phyloP scores from a whole-genome alignment of 2,797 vertebrate species.

The Ctenosaura bakeri region DNA sequence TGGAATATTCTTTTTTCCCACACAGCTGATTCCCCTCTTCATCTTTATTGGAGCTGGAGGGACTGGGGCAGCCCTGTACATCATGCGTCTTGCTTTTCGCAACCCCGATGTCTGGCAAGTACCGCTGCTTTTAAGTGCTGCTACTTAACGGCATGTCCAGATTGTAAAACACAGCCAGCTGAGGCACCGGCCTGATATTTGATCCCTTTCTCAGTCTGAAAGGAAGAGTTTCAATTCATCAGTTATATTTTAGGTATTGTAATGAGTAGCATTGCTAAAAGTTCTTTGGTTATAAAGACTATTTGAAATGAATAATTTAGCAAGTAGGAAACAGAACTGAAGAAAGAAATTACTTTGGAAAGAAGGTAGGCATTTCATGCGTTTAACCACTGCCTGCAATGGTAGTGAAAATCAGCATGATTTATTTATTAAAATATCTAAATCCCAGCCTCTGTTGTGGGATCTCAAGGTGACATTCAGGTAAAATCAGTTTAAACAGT shows the following conservation, averaged over 20 bases:
- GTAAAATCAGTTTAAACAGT: too few species aligned
- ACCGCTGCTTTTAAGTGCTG: neutral
- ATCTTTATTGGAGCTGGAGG: conserved; percentile 90
- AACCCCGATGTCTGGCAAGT: conserved; percentile 93
- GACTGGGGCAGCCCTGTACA: conserved; percentile 85
- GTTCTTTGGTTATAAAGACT: neutral
- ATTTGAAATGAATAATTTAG: neutral
- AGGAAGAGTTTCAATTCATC: neutral
- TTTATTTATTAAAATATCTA: too few species aligned
- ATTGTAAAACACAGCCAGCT: neutral
- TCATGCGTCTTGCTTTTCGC: conserved; percentile 86
- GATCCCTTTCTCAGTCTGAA: neutral
- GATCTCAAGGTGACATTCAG: too few species aligned
- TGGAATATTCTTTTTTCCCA: conserved; percentile 35
- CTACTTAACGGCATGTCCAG: neutral
- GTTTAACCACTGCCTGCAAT: neutral
- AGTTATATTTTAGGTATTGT: neutral
- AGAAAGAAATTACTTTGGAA: neutral
- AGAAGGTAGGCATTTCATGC: neutral
- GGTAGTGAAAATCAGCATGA: neutral
- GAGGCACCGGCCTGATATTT: too few species aligned
- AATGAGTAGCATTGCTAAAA: neutral
- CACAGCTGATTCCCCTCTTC: conserved; percentile 92
- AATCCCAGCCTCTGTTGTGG: too few species aligned
- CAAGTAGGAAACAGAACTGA: neutral